Base-by-base conservation (phyloP, 2,797 vertebrate genomes). In the Balearica regulorum region DNA sequence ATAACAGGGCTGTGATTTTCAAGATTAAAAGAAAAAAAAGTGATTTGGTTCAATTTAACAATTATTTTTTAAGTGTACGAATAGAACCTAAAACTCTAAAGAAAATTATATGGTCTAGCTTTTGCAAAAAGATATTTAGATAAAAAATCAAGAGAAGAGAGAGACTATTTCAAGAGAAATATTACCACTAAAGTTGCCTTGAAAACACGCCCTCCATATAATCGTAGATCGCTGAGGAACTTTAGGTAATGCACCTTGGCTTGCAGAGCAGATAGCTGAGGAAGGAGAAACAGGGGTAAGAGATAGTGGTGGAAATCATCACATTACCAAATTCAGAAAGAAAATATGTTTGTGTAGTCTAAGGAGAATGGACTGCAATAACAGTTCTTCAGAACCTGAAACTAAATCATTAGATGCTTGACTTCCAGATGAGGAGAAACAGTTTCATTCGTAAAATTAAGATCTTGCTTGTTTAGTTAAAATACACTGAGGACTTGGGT, bases 181-280 rank as follows among this genome's bases (percentile, higher is more conserved):
- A 98, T 99, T 98, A 99, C 99, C 97, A 99, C 96, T 73, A 99
- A 97, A 8, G 98, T 99, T 73, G 99, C 99, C 97, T 99, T 99
- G 97, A 99, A 99, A 87, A 99, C 99, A 62, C 99, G 98, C 65
- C 99, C 99, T 93, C 99, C 99, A 17, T 99, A 99, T 53, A 99
- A 98, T 85, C 99, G 98, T 90, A 99, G 98, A 95, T 99, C 99
- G 96, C 98, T 99, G 97, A 99, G 99, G 97, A 99, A 99, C 98
- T 99, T 99, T 90, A 99, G 98, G 98, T 99, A 99, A 98, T 99
- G 99, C 57, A 99, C 99, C 97, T 99, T 99, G 95, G 99, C 99
- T 98, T 99, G 99, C 90, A 99, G 97, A 76, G 99, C 99, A 35
- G 99, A 99, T 44, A 99, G 98, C 99, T 99, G 97, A 94, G 92